Percentiles rank a stretch among this genome's conserved stretches.
Evolutionary conservation across 2,888 invertebrate genomes (phyloP).

Genomic region (Salticus scenicus): DNA sequence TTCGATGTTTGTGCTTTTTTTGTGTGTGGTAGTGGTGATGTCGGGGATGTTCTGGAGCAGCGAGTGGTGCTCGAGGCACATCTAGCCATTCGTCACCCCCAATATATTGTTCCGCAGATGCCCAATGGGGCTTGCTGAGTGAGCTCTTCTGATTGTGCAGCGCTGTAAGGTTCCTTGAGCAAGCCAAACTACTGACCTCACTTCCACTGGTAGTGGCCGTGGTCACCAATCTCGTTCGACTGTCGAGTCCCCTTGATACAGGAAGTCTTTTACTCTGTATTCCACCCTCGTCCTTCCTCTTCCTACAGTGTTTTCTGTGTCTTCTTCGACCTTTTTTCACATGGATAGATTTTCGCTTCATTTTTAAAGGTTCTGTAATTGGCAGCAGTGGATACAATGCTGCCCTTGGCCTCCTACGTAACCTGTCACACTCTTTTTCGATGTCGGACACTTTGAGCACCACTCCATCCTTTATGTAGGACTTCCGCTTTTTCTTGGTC

Average conservation of each 20-base stretch:
- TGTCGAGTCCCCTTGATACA: conserved; percentile 21
- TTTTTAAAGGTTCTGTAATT: conserved; percentile 55
- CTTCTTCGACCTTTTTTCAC: conserved; percentile 24
- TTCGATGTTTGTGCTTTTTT: conserved; percentile 53
- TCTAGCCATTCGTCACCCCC: neutral
- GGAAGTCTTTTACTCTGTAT: neutral
- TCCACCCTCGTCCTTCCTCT: conserved; percentile 28
- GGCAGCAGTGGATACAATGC: conserved; percentile 62
- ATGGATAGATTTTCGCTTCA: conserved; percentile 32
- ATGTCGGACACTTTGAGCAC: conserved; percentile 63
- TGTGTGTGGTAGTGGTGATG: conserved; percentile 55
- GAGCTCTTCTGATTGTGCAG: conserved; percentile 48
- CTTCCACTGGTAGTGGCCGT: conserved; percentile 52
- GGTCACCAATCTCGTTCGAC: conserved; percentile 52
- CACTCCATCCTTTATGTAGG: conserved; percentile 50
- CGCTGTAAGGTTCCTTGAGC: conserved; percentile 56
- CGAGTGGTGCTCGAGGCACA: neutral
- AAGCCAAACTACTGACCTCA: conserved; percentile 56
- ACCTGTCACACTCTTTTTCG: conserved; percentile 54
- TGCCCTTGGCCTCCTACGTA: conserved; percentile 50
- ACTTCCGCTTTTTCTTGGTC: conserved; percentile 23
- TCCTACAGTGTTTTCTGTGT: conserved; percentile 64
- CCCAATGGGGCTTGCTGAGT: conserved; percentile 27
- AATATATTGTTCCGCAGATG: neutral
- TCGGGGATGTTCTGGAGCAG: conserved; percentile 20